Evolutionary conservation across 1,140 invertebrate genomes (phyloP), one percentile per base, ranked within the genome.

Genomic region (Drosophila virilis): DNA sequence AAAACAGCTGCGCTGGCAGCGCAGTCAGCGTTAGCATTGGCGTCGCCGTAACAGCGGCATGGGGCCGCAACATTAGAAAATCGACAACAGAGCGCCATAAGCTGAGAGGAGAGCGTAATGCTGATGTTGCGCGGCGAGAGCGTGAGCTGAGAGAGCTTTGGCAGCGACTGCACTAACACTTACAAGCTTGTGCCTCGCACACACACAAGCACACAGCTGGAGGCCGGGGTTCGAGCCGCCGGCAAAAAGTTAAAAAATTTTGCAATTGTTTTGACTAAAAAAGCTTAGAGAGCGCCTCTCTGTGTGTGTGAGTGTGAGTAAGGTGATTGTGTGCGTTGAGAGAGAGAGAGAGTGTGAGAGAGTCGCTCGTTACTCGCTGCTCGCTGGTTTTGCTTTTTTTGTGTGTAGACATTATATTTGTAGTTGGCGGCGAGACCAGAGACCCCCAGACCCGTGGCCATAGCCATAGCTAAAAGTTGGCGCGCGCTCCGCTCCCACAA

Each of bases 261-360:
- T 58, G 84, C 84, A 73, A 89, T 89, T 89, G 84, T 89, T 89
- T 89, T 89, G 84, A 80, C 85, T 89, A 89, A 89, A 89, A 86
- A 80, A 89, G 80, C 84, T 89, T 89, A 89, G 84, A 89, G 80
- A 74, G 70, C 60, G 51, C 43, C 8, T 8, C 13, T 54, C 17
- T 48, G 12, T n/a, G 22, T 10, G 38, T n/a, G 38, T 9, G 22
- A 5, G 22, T 28, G 22, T 38, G 48, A 51, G 37, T n/a, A 28
- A 89, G 84, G 84, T 74, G 77, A 67, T 52, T 28, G 37, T n/a
- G 38, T 33, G 38, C 9, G 38, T 17, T 42, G 17, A 17, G 17
- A 1, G 17, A 52, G n/a, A 17, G 51, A 15, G 58, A 28, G 58
- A 32, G 60, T 32, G 57, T 52, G 69, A 28, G 55, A 32, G 42